Evolutionary conservation across 2,113 vertebrate species (phyloP), one percentile per base, ranked within the genome.

Genomic region (Fregetta grallaria): DNA sequence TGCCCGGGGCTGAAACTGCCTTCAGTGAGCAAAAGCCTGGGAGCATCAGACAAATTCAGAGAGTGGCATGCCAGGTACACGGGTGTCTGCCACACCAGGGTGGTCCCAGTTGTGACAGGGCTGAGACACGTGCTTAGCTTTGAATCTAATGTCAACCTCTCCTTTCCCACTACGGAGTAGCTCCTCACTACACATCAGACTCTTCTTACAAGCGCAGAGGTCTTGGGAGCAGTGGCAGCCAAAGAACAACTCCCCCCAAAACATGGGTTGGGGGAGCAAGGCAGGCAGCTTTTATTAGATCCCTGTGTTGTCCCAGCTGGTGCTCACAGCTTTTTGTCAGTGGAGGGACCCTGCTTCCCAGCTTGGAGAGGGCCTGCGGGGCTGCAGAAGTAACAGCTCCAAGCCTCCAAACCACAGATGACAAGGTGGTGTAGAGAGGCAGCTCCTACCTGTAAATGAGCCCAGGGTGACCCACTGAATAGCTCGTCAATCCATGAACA

Each of bases 61-160:
- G 52, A 6, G 18, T 0, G 38, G 27, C 15, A 6, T 14, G 23
- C 19, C 1, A 4, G 34, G 23, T 12, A 23, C 19, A 5, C 7
- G 22, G 22, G 32, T 13, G 23, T 34, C 40, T 45, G n/a, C 16
- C 34, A 21, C 68, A 13, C 12, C 0, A 0, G 56, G 49, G 8
- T 13, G 29, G 75, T 20, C 75, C 45, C 2, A 4, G 40, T 4
- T n/a, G 14, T 49, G 79, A 12, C 25, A 29, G 50, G 40, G 45
- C 25, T 52, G 58, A 36, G 19, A 22, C 14, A 13, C 34, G 2
- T 22, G 38, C 44, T 62, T 29, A 44, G 30, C 30, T 82, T n/a
- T 21, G 62, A 76, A 7, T 32, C n/a, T 20, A 17, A 5, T 7
- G 15, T 34, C 56, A 75, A 1, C 23, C 22, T 79, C 23, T 70